phyloP scores from a whole-genome alignment of 2,113 vertebrate genomes.

The Addax nasomaculatus region DNA sequence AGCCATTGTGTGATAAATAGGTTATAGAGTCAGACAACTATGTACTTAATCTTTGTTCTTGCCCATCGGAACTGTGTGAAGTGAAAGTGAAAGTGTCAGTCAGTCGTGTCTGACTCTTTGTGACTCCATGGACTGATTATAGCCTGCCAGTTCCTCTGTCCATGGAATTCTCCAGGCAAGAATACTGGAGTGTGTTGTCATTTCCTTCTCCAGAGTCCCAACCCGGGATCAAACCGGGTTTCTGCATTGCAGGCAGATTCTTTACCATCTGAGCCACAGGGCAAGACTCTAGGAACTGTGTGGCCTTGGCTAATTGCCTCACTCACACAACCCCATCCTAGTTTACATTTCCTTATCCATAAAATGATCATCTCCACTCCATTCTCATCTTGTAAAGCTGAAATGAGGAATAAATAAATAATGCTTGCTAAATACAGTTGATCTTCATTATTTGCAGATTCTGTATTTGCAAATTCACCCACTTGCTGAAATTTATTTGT shows the following conservation, averaged over 20 bases:
- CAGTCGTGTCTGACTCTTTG: background rate
- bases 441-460: background rate
- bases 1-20: background rate
- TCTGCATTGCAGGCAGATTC: background rate
- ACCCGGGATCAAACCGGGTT: background rate
- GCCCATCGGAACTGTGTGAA: background rate
- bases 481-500: background rate
- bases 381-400: background rate
- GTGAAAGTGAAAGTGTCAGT: background rate
- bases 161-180: background rate
- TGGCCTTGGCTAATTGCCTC: background rate
- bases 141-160: background rate
- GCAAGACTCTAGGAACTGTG: background rate
- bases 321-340: background rate
- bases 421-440: background rate
- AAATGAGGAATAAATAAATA: background rate
- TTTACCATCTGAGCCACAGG: background rate
- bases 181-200: background rate
- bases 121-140: background rate
- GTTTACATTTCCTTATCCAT: background rate
- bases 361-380: background rate
- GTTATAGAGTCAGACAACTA: background rate
- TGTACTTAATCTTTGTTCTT: background rate
- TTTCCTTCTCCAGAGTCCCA: background rate
- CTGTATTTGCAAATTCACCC: background rate